phyloP scores from a whole-genome alignment of 2,797 vertebrate genomes.

The Rhyacichthys aspro region DNA sequence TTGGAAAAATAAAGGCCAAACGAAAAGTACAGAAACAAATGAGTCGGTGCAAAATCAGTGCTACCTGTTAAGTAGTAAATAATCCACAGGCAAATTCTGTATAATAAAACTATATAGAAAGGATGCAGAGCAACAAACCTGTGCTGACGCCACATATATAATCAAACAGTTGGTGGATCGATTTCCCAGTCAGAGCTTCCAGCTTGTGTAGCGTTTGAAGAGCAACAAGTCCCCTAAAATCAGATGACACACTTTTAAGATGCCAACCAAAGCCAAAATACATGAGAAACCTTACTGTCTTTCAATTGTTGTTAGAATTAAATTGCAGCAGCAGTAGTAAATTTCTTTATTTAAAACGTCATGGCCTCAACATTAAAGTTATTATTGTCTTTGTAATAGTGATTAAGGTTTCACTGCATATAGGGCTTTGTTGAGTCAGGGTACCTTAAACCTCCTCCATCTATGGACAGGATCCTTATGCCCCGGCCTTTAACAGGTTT shows the following conservation, averaged over 20 bases:
- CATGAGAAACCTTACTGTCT: neutral
- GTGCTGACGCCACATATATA: slow-evolving; percentile 98
- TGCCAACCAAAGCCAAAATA: neutral
- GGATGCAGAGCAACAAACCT: slow-evolving; percentile 78
- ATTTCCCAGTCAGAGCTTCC: slow-evolving; percentile 91
- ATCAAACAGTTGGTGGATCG: slow-evolving; percentile 93
- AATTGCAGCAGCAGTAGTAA: too few relatives aligned
- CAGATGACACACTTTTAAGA: neutral
- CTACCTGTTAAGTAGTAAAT: slow-evolving; percentile 41
- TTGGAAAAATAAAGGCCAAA: slow-evolving; percentile 53
- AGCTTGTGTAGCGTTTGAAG: slow-evolving; percentile 92
- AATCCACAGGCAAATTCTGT: slow-evolving; percentile 33
- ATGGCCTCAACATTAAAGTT: too few relatives aligned
- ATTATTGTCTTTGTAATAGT: neutral
- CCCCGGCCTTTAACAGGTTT: slow-evolving; percentile 91
- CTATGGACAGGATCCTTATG: slow-evolving; percentile 90
- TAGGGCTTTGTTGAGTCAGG: neutral
- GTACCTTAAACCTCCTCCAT: slow-evolving; percentile 95
- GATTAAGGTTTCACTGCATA: neutral
- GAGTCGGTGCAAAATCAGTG: slow-evolving; percentile 46
- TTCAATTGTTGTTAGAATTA: too few relatives aligned
- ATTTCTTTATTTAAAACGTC: too few relatives aligned
- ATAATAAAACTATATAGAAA: slow-evolving; percentile 31
- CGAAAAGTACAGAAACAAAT: slow-evolving; percentile 40
- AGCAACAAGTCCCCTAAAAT: slow-evolving; percentile 90